Percentiles rank a stretch among this genome's conserved stretches.
These are phyloP conservation scores for Mustela lutreola DNA, from an alignment of 2,113 vertebrate species.

Conservation along the genomic window DNA sequence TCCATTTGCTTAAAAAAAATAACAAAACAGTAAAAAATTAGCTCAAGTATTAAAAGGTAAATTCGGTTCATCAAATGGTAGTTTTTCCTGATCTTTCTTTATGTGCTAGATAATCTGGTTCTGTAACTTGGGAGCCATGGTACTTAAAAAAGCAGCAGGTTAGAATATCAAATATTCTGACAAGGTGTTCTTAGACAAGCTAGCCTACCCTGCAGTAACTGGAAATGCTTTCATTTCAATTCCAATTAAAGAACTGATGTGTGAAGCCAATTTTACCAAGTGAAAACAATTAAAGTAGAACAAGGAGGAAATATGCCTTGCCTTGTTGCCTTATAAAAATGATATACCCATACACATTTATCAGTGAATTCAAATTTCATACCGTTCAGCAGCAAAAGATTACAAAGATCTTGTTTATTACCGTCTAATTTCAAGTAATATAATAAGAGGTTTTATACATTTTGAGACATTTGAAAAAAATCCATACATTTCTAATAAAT, in stretches of 20 bases:
- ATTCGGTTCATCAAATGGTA: neutral
- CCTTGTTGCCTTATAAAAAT: neutral
- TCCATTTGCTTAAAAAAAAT: conserved; percentile 29
- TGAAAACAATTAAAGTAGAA: neutral
- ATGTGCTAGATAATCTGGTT: neutral
- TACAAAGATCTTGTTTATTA: neutral
- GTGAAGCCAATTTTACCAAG: neutral
- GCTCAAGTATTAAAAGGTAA: neutral
- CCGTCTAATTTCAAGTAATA: neutral
- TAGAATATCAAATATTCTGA: neutral
- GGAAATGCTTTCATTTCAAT: conserved; percentile 1
- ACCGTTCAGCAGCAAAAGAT: neutral
- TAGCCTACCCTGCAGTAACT: neutral
- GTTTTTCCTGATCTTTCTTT: neutral
- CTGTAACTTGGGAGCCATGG: neutral
- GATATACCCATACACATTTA: neutral
- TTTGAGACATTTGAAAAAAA: neutral
- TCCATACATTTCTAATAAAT: conserved; percentile 5
- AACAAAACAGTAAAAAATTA: neutral
- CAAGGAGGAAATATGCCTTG: neutral
- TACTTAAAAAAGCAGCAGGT: conserved; percentile 7
- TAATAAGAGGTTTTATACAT: neutral
- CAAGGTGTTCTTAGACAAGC: neutral
- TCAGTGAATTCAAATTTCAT: neutral
- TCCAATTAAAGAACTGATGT: neutral